These are phyloP conservation scores for Hymenopus coronatus DNA, from an alignment of 2,888 invertebrate genomes.

Conservation along the genomic window DNA sequence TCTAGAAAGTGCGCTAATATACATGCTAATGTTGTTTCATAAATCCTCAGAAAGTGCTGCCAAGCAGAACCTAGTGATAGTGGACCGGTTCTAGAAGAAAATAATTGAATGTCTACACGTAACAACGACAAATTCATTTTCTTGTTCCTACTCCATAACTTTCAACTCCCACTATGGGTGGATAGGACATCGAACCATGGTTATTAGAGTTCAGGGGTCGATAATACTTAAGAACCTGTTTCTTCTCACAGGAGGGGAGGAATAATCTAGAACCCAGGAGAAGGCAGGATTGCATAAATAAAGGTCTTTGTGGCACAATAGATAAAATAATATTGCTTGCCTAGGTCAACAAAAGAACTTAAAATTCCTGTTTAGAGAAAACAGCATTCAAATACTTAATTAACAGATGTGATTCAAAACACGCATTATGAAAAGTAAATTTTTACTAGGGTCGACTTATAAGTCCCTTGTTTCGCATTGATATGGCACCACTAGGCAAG, in stretches of 20 bases:
- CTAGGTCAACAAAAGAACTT: too few relatives aligned
- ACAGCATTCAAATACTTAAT: too few relatives aligned
- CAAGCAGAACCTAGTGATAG: background rate
- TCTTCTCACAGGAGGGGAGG: background rate
- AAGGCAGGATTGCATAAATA: background rate
- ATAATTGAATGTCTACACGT: background rate
- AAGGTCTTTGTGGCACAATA: too few relatives aligned
- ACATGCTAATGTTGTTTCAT: background rate
- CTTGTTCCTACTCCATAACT: background rate
- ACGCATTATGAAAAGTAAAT: too few relatives aligned
- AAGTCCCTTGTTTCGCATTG: too few relatives aligned
- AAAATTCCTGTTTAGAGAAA: too few relatives aligned
- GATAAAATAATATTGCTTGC: too few relatives aligned
- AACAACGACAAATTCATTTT: background rate
- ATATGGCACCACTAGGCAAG: too few relatives aligned
- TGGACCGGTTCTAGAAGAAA: background rate
- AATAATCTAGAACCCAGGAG: background rate
- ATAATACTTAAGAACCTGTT: background rate
- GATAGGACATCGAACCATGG: background rate
- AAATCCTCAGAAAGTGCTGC: background rate
- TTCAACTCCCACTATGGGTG: background rate
- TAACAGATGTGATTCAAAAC: too few relatives aligned
- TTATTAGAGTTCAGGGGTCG: background rate
- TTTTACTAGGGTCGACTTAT: too few relatives aligned
- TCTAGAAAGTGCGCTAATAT: background rate